These are phyloP conservation scores for Phrixothrix hirtus DNA, from an alignment of 2,888 invertebrate species.

Conservation along the genomic window DNA sequence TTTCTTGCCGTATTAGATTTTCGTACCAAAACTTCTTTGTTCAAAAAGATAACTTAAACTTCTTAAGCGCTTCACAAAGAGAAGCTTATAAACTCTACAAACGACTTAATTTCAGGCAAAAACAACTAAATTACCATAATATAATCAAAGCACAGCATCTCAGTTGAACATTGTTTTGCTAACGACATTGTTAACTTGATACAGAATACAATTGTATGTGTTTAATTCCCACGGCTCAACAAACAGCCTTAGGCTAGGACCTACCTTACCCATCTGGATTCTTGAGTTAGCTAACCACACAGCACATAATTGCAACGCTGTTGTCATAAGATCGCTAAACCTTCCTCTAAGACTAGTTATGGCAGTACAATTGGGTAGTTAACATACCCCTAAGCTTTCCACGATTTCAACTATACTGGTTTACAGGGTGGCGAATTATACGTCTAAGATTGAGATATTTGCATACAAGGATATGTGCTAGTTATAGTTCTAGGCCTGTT, in stretches of 20 bases:
- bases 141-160: constrained; percentile 38
- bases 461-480: constrained; percentile 37
- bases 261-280: constrained; percentile 37
- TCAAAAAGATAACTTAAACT: constrained; percentile 30
- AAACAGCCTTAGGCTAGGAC: constrained; percentile 41
- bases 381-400: constrained; percentile 20
- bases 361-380: constrained; percentile 29
- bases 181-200: constrained; percentile 39
- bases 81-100: constrained; percentile 33
- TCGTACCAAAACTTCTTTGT: constrained; percentile 15
- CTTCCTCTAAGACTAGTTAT: constrained; percentile 40
- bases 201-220: constrained; percentile 39
- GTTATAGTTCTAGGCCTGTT: constrained; percentile 32
- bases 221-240: constrained; percentile 40
- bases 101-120: constrained; percentile 38
- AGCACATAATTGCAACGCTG: constrained; percentile 45
- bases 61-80: constrained; percentile 24
- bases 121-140: constrained; percentile 40
- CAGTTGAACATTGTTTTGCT: constrained; percentile 38
- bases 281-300: constrained; percentile 38
- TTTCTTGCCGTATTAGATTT: constrained; percentile 8
- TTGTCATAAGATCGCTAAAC: constrained; percentile 46
- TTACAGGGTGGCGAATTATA: constrained; percentile 34
- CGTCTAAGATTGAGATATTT: constrained; percentile 40
- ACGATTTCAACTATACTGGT: constrained; percentile 18